Conservation (phyloP, 2,888 invertebrate genomes). For the Caenorhabditis japonica region DNA sequence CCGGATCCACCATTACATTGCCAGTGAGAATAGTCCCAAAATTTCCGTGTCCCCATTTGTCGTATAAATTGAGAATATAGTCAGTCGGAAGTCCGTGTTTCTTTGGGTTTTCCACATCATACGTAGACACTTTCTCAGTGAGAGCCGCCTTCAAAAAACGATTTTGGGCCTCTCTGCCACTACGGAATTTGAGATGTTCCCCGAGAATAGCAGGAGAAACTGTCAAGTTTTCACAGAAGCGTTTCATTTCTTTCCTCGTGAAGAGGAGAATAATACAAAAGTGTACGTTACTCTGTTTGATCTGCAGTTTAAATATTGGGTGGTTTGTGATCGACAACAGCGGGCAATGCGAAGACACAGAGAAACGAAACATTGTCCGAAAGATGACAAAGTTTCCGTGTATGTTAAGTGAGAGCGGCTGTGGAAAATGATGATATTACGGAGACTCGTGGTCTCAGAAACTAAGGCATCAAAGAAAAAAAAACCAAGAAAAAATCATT, state of each 20-base stretch:
- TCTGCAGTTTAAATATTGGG: constrained; percentile 11
- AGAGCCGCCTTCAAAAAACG: constrained; percentile 64
- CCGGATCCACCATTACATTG: constrained; percentile 61
- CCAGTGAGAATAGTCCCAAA: constrained; percentile 68
- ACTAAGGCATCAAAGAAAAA: too few species aligned
- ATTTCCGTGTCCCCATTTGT: constrained; percentile 67
- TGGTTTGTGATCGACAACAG: constrained; percentile 26
- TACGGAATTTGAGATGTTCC: constrained; percentile 51
- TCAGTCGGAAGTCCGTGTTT: constrained; percentile 59
- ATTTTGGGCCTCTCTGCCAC: constrained; percentile 55
- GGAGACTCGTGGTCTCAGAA: too few species aligned
- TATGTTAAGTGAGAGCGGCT: background rate
- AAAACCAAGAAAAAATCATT: too few species aligned
- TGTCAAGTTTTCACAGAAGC: constrained; percentile 28
- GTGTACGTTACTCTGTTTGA: background rate
- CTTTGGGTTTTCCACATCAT: constrained; percentile 43
- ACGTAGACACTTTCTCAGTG: constrained; percentile 54
- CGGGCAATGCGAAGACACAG: too few species aligned
- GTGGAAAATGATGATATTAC: constrained; percentile 35
- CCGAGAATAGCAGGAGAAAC: constrained; percentile 55
- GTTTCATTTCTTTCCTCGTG: too few species aligned
- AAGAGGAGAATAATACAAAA: background rate
- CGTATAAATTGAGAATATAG: constrained; percentile 56
- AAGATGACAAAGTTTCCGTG: constrained; percentile 28
- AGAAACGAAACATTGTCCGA: constrained; percentile 2